Conservation (phyloP, 30 jellyfish, hydroid and myxozoan genomes). For the Chrysaora quinquecirrha region DNA sequence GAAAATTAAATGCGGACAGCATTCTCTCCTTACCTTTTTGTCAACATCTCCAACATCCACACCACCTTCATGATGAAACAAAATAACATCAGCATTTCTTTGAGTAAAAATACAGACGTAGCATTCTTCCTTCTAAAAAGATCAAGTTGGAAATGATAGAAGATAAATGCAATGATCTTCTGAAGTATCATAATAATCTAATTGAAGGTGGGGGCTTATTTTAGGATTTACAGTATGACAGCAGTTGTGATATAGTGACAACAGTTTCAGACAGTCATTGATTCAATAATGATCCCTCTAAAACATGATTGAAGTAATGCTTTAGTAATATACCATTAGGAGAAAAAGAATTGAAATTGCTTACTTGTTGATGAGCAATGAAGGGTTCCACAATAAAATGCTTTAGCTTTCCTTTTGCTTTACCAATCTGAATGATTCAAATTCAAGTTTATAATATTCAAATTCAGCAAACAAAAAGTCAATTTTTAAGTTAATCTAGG, state of each 20-base stretch:
- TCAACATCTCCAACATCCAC: conserved; percentile 97
- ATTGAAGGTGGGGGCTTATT: background rate
- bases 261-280: background rate
- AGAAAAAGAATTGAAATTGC: too few relatives aligned
- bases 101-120: conserved; percentile 86
- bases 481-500: background rate
- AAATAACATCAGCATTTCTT: conserved; percentile 91
- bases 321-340: background rate
- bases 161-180: background rate
- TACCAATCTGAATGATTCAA: conserved; percentile 73
- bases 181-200: background rate
- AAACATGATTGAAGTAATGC: background rate
- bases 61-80: conserved; percentile 97
- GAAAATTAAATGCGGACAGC: too few relatives aligned
- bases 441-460: background rate
- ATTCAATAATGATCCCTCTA: background rate
- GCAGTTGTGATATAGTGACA: background rate
- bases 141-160: background rate
- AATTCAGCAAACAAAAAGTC: background rate
- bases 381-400: conserved; percentile 92
- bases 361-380: conserved; percentile 85
- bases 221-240: background rate
- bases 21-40: conserved; percentile 76
- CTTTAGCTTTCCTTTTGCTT: conserved; percentile 79
- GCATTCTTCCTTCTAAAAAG: conserved; percentile 79